phyloP scores from a whole-genome alignment of 2,888 invertebrate genomes.

The Lasius fuliginosus region DNA sequence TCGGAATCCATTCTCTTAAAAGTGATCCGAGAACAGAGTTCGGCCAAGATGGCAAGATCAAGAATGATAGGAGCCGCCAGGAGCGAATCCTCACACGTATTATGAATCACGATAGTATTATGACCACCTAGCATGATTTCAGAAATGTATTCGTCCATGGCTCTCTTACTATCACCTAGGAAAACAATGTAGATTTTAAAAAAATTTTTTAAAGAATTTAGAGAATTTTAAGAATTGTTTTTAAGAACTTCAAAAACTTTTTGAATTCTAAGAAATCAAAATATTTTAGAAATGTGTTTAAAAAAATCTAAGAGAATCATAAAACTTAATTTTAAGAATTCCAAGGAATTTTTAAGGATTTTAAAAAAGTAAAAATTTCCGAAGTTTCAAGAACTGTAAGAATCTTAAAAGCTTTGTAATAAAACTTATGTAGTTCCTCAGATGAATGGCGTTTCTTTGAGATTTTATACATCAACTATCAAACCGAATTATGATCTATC shows the following conservation, averaged over 20 bases:
- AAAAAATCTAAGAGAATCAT: too few relatives aligned
- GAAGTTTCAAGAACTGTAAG: neutral
- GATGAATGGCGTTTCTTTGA: too few relatives aligned
- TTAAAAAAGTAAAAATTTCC: too few relatives aligned
- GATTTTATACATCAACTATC: too few relatives aligned
- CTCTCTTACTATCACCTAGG: constrained; percentile 97
- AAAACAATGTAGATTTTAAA: constrained; percentile 58
- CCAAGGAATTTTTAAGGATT: neutral
- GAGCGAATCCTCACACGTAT: constrained; percentile 98
- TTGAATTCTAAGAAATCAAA: neutral
- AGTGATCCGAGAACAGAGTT: constrained; percentile 93
- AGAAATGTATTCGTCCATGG: constrained; percentile 99
- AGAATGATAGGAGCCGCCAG: constrained; percentile 97
- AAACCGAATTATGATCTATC: too few relatives aligned
- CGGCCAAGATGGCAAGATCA: constrained; percentile 95
- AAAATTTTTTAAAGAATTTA: neutral
- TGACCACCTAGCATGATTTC: constrained; percentile 98
- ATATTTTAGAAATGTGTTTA: too few relatives aligned
- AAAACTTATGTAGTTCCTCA: too few relatives aligned
- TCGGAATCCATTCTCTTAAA: constrained; percentile 86
- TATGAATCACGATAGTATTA: constrained; percentile 97
- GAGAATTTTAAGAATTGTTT: too few relatives aligned
- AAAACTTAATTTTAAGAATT: neutral
- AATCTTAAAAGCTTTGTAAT: neutral
- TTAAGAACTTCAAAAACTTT: too few relatives aligned